phyloP scores from a whole-genome alignment of 2,113 vertebrate genomes.

The Lepus timidus region DNA sequence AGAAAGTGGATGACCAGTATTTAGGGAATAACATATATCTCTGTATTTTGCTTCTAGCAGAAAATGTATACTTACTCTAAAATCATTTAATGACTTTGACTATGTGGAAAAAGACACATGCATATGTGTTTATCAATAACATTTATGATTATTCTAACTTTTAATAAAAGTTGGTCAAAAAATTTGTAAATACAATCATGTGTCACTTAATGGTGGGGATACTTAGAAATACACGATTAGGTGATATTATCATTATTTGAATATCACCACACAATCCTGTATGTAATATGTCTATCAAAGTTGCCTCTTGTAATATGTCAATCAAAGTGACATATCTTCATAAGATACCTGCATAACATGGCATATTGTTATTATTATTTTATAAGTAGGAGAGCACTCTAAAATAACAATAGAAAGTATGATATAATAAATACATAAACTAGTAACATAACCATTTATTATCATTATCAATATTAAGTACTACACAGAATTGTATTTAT shows the following conservation, averaged over 20 bases:
- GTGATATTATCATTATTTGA: background rate
- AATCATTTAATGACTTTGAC: background rate
- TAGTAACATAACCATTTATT: background rate
- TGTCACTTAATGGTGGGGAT: background rate
- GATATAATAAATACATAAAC: background rate
- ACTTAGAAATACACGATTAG: background rate
- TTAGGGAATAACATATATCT: background rate
- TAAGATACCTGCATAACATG: background rate
- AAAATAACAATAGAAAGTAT: background rate
- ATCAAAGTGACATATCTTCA: background rate
- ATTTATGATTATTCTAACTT: constrained; percentile 2
- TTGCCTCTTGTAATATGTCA: background rate
- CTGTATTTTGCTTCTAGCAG: background rate
- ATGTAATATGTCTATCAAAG: background rate
- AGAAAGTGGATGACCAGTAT: background rate
- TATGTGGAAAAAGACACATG: background rate
- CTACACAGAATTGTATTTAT: background rate
- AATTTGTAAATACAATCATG: background rate
- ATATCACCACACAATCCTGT: background rate
- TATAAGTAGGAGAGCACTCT: background rate
- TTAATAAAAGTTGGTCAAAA: background rate
- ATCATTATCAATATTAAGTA: background rate
- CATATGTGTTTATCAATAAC: background rate
- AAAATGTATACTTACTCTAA: background rate
- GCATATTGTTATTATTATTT: background rate